A percentile compares a stretch with the other conserved stretches of the same genome.
Conservation (phyloP, 2,888 invertebrate genomes). For the Melieria crassipennis region DNA sequence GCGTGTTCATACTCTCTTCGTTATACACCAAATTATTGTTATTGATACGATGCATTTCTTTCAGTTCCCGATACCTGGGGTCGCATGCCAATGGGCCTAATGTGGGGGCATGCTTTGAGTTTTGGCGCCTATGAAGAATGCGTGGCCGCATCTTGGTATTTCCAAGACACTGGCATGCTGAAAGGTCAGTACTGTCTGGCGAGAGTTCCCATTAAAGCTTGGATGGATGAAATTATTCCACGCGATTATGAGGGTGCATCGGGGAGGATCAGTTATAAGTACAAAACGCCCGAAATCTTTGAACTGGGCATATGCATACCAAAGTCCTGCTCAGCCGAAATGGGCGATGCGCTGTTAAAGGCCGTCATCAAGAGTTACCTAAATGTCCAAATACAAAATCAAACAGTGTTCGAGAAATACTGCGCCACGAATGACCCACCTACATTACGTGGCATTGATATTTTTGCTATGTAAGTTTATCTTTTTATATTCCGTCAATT, state of each 20-base stretch:
- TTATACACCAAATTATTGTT: not conserved
- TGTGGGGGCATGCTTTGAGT: slow-evolving; percentile 63
- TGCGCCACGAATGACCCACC: slow-evolving; percentile 56
- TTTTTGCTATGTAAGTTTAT: slow-evolving; percentile 61
- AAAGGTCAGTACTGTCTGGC: slow-evolving; percentile 65
- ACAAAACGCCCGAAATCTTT: slow-evolving; percentile 51
- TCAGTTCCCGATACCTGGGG: slow-evolving; percentile 67
- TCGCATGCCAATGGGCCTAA: slow-evolving; percentile 65
- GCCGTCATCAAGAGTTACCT: slow-evolving; percentile 43
- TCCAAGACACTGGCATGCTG: slow-evolving; percentile 50
- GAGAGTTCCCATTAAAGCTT: slow-evolving; percentile 53
- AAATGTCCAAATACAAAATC: slow-evolving; percentile 34
- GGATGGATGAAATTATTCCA: slow-evolving; percentile 48
- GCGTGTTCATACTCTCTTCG: not conserved
- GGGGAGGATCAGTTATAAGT: slow-evolving; percentile 54
- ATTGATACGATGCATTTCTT: slow-evolving; percentile 13
- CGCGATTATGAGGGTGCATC: slow-evolving; percentile 40
- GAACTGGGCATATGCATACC: slow-evolving; percentile 64
- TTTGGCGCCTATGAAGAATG: slow-evolving; percentile 67
- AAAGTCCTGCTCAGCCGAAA: slow-evolving; percentile 54
- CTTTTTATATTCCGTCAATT: not conserved
- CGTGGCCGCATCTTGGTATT: slow-evolving; percentile 52
- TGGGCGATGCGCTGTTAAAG: slow-evolving; percentile 51
- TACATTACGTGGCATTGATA: slow-evolving; percentile 56
- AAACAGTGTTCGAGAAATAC: slow-evolving; percentile 50